phyloP scores from a whole-genome alignment of 2,888 invertebrate genomes.

The Prostheceraeus crozeri region DNA sequence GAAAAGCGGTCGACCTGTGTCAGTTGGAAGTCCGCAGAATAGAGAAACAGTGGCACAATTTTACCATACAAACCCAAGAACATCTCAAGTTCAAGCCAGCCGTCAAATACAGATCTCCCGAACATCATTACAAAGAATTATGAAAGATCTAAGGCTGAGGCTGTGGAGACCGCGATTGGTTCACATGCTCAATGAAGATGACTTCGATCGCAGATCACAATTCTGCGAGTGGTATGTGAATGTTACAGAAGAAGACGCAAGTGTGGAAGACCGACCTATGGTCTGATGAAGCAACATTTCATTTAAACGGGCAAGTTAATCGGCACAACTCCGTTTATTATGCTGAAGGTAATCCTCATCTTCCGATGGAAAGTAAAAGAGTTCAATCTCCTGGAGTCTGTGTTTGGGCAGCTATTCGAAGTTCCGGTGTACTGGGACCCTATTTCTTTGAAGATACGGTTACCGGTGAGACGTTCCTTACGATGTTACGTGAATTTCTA shows the following conservation, averaged over 20 bases:
- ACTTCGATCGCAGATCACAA: constrained; percentile 23
- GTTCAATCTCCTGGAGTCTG: constrained; percentile 23
- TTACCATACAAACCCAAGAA: constrained; percentile 6
- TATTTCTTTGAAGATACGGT: constrained; percentile 24
- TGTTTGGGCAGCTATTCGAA: constrained; percentile 22
- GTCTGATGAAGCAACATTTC: constrained; percentile 20
- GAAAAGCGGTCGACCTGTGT: constrained; percentile 6
- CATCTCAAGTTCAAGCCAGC: constrained; percentile 26
- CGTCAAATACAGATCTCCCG: constrained; percentile 28
- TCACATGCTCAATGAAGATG: constrained; percentile 25
- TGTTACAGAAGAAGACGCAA: constrained; percentile 25
- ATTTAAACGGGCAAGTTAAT: constrained; percentile 24
- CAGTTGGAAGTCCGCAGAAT: constrained; percentile 23
- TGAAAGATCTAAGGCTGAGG: constrained; percentile 26
- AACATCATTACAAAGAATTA: constrained; percentile 16
- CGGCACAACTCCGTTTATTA: constrained; percentile 24
- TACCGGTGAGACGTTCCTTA: constrained; percentile 18
- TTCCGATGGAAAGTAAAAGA: constrained; percentile 15
- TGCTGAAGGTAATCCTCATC: constrained; percentile 20
- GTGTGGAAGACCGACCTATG: constrained; percentile 21
- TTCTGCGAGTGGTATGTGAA: constrained; percentile 23
- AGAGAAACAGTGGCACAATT: constrained; percentile 24
- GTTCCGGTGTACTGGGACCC: constrained; percentile 22
- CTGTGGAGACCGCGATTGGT: constrained; percentile 26
- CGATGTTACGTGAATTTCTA: constrained; percentile 9